Conservation (phyloP, 2,797 vertebrate species). For the Myripristis murdjan region DNA sequence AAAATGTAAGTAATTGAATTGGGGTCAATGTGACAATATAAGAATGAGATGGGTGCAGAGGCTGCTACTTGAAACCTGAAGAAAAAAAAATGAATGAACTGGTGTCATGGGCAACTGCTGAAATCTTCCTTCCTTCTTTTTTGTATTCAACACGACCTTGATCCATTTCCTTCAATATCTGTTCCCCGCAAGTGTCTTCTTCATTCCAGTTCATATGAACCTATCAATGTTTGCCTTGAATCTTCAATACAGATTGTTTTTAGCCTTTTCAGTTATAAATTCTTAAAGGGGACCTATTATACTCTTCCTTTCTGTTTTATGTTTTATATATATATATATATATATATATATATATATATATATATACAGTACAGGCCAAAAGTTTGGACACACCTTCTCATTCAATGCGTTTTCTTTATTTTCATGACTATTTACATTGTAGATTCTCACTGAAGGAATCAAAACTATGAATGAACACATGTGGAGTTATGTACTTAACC, state of each 20-base stretch:
- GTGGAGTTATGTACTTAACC: too few species aligned
- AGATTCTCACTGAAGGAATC: too few species aligned
- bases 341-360: too few species aligned
- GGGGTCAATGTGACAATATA: constrained; percentile 57
- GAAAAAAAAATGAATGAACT: constrained; percentile 22
- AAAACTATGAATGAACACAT: too few species aligned
- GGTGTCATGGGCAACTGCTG: constrained; percentile 10
- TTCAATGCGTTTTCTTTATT: too few species aligned
- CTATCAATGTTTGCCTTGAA: background rate
- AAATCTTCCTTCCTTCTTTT: background rate
- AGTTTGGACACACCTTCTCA: too few species aligned
- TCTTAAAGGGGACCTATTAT: too few species aligned
- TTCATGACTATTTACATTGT: too few species aligned
- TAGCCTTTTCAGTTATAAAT: background rate
- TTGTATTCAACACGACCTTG: background rate
- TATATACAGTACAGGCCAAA: too few species aligned
- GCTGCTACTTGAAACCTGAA: constrained; percentile 28
- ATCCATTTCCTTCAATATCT: constrained; percentile 5
- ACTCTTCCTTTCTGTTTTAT: too few species aligned
- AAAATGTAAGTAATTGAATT: constrained; percentile 65
- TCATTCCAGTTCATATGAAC: background rate
- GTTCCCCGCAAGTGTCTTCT: background rate
- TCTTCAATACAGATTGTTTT: background rate
- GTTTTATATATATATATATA: too few species aligned
- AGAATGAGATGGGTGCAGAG: constrained; percentile 33